Evolutionary conservation across 2,113 vertebrate species (phyloP).

Genomic region (Colinus virginianus): DNA sequence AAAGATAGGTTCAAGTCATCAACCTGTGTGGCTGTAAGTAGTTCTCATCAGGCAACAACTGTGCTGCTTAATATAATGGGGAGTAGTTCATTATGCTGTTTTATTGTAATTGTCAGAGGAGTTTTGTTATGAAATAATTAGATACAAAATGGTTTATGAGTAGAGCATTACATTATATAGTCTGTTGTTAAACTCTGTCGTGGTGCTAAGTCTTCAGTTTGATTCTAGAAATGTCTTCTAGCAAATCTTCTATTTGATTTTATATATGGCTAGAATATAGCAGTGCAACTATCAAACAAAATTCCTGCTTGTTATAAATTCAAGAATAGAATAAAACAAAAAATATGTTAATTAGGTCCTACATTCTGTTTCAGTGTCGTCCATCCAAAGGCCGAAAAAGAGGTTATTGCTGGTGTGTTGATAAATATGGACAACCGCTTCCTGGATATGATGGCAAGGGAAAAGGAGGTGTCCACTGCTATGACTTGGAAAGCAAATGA

Average conservation of each 20-base stretch:
- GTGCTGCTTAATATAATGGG: neutral
- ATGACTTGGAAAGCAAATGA: constrained; percentile 88
- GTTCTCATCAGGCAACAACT: neutral
- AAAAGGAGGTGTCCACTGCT: constrained; percentile 86
- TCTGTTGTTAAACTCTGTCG: neutral
- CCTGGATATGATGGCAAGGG: constrained; percentile 85
- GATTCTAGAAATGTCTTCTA: neutral
- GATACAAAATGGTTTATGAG: neutral
- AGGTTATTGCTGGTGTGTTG: constrained; percentile 96
- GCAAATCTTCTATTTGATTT: neutral
- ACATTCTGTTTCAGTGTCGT: constrained; percentile 83
- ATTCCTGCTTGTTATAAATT: neutral
- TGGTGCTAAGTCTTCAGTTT: neutral
- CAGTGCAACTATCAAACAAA: neutral
- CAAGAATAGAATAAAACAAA: neutral
- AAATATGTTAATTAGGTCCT: neutral
- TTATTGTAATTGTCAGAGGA: neutral
- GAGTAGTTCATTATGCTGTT: neutral
- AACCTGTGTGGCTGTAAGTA: neutral
- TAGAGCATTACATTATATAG: neutral
- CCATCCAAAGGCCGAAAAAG: constrained; percentile 94
- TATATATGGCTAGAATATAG: neutral
- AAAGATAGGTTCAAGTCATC: neutral
- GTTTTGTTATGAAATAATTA: neutral
- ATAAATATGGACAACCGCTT: constrained; percentile 92